phyloP scores from a whole-genome alignment of 2,113 vertebrate species.

The Excalfactoria chinensis region DNA sequence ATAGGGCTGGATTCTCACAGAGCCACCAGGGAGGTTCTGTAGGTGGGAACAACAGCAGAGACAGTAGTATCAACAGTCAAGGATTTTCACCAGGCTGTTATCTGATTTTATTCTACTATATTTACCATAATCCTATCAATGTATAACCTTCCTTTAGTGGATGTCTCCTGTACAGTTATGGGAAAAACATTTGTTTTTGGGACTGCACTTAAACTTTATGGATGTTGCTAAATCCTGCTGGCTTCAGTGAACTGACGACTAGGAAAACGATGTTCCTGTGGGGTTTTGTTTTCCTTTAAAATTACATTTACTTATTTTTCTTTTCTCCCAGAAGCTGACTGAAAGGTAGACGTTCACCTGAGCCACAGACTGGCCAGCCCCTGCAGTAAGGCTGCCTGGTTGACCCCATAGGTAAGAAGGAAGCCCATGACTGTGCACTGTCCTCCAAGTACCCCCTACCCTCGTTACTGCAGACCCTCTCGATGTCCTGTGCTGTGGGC shows the following conservation, averaged over 20 bases:
- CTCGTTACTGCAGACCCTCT: too few relatives aligned
- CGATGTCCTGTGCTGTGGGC: too few relatives aligned
- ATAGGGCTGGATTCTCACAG: conserved; percentile 58
- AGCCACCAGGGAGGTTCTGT: conserved; percentile 25
- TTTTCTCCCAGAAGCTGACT: too few relatives aligned
- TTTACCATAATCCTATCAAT: neutral
- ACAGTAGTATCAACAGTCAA: neutral
- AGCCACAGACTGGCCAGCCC: too few relatives aligned
- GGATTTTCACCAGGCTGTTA: conserved; percentile 1
- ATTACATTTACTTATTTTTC: too few relatives aligned
- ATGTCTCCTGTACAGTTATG: neutral
- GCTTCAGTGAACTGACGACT: neutral
- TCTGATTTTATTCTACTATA: neutral
- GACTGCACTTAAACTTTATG: neutral
- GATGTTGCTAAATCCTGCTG: neutral
- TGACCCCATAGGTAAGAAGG: too few relatives aligned
- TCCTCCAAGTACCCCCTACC: too few relatives aligned
- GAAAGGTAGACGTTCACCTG: too few relatives aligned
- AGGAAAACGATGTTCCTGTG: neutral
- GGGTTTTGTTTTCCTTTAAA: neutral
- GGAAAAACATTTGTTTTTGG: neutral
- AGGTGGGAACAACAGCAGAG: conserved; percentile 46
- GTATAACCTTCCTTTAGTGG: neutral
- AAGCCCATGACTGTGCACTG: too few relatives aligned
- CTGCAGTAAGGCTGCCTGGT: too few relatives aligned